A percentile compares a stretch with the other conserved stretches of the same genome.
phyloP scores from a whole-genome alignment of 2,113 vertebrate genomes.

The Nipponia nippon region DNA sequence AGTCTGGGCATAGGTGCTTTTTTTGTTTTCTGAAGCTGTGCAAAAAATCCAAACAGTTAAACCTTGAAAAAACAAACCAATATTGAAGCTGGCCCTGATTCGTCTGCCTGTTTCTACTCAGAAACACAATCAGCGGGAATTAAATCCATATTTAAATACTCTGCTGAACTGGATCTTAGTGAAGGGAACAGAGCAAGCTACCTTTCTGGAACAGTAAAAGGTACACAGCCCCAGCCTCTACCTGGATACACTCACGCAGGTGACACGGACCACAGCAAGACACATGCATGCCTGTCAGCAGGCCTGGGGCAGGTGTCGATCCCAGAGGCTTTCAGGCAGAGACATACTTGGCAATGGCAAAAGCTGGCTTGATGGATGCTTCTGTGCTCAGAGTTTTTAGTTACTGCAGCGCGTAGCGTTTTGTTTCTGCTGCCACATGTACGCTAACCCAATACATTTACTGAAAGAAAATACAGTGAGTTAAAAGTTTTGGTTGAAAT shows the following conservation, averaged over 20 bases:
- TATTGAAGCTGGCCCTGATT: not conserved
- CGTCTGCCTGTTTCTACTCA: not conserved
- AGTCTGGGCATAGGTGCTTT: not conserved
- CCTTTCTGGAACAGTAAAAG: not conserved
- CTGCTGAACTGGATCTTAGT: not conserved
- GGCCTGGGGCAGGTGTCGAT: not conserved
- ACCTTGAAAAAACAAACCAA: not conserved
- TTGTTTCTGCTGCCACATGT: accelerated
- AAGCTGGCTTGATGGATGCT: not conserved
- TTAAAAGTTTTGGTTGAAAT: not conserved
- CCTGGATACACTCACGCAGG: not conserved
- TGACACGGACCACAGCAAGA: not conserved
- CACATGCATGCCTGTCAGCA: accelerated
- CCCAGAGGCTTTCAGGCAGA: not conserved
- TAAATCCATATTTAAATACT: not conserved
- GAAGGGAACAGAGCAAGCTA: not conserved
- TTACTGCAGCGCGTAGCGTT: not conserved
- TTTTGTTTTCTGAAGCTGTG: not conserved
- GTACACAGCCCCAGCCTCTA: not conserved
- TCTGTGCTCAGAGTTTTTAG: not conserved
- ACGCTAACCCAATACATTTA: not conserved
- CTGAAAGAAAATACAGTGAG: not conserved
- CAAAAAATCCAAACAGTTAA: not conserved
- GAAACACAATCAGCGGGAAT: not conserved
- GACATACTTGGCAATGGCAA: not conserved